Percentiles rank a stretch among this genome's conserved stretches.
phyloP scores from a whole-genome alignment of 1,140 invertebrate genomes.

The Cotesia vestalis region DNA sequence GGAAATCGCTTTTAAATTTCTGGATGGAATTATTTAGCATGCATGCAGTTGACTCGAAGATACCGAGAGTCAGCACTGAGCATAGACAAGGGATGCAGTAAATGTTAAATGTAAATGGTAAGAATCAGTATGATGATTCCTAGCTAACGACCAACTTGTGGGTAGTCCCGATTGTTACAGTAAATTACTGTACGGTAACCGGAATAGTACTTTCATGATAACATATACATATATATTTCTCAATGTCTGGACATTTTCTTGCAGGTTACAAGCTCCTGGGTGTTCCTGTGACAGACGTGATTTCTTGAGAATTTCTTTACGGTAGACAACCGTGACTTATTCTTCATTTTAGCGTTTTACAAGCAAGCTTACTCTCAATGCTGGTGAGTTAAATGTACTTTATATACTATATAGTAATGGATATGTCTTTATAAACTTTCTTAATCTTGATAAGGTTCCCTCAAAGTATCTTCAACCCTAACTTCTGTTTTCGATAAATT shows the following conservation, averaged over 20 bases:
- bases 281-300: constrained; percentile 31
- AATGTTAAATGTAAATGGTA: no score
- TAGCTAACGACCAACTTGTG: no score
- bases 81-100: neutral
- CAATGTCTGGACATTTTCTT: neutral
- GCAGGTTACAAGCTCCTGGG: constrained; percentile 19
- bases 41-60: neutral
- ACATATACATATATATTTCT: neutral
- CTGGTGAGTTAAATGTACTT: constrained; percentile 3
- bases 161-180: no score
- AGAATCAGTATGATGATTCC: no score
- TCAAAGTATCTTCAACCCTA: constrained; percentile 17
- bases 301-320: constrained; percentile 1
- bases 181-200: no score
- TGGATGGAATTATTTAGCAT: neutral
- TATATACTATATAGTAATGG: constrained; percentile 12
- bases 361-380: no score
- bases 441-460: neutral
- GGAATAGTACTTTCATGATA: no score
- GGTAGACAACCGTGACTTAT: constrained; percentile 19
- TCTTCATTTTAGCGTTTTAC: neutral
- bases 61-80: neutral
- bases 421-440: constrained; percentile 27
- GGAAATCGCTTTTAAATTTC: neutral
- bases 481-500: no score